Evolutionary conservation across 2,888 invertebrate species (phyloP).

Genomic region (Caenorhabditis macrosperma): DNA sequence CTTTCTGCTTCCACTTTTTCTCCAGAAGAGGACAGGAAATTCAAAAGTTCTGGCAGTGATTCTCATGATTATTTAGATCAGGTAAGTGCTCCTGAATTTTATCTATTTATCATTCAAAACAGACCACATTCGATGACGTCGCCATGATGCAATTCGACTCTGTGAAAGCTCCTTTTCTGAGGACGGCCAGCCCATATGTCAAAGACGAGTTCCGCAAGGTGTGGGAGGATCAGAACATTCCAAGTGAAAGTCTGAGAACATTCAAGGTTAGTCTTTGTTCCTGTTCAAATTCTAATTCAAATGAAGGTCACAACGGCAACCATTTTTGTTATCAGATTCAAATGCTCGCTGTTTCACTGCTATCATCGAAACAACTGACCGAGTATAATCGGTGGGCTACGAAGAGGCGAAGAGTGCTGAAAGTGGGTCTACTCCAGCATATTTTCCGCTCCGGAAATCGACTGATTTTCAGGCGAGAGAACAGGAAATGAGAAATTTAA

Average conservation of each 20-base stretch:
- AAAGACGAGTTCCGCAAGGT: conserved; percentile 70
- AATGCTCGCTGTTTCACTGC: conserved; percentile 76
- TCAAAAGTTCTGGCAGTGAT: not conserved
- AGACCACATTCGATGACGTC: conserved; percentile 68
- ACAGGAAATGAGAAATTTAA: conserved; percentile 66
- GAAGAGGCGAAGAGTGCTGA: conserved; percentile 66
- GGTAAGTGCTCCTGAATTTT: conserved; percentile 7
- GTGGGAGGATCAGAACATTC: conserved; percentile 76
- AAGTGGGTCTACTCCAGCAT: conserved; percentile 20
- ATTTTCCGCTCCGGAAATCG: not conserved
- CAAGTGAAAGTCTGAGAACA: conserved; percentile 72
- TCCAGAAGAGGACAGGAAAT: conserved; percentile 12
- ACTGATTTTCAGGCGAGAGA: conserved; percentile 62
- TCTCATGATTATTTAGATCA: conserved; percentile 58
- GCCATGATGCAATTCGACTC: conserved; percentile 70
- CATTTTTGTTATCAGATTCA: conserved; percentile 69
- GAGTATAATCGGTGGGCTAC: conserved; percentile 77
- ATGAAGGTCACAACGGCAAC: no score
- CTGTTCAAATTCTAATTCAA: no score
- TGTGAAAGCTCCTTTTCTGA: conserved; percentile 72
- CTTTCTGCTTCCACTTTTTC: conserved; percentile 21
- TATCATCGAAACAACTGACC: conserved; percentile 70
- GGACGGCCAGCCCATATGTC: conserved; percentile 68
- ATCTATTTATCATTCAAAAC: not conserved
- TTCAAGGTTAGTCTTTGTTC: conserved; percentile 67